phyloP scores from a whole-genome alignment of 2,797 vertebrate species.

The Halcyon badia region DNA sequence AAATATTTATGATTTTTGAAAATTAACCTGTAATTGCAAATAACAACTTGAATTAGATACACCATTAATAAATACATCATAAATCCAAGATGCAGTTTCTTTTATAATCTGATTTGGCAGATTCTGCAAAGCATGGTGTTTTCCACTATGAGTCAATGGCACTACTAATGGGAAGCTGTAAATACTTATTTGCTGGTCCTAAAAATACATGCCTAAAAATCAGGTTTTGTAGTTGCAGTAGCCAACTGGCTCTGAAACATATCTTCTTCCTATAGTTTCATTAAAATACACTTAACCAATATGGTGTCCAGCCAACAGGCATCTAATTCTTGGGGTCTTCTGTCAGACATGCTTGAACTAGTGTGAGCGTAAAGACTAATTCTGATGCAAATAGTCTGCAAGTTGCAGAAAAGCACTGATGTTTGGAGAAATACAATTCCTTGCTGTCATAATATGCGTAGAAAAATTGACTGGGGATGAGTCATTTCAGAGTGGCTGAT shows the following conservation, averaged over 20 bases:
- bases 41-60: neutral
- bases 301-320: neutral
- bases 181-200: neutral
- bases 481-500: neutral
- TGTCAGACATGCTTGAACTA: neutral
- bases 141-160: neutral
- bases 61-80: neutral
- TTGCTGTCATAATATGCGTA: neutral
- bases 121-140: neutral
- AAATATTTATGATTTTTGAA: neutral
- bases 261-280: neutral
- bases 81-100: neutral
- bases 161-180: neutral
- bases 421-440: slow-evolving; percentile 27
- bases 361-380: neutral
- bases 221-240: neutral
- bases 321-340: slow-evolving; percentile 6
- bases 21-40: neutral
- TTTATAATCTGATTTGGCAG: neutral
- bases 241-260: neutral
- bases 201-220: neutral
- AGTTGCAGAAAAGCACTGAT: slow-evolving; percentile 14
- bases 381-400: slow-evolving; percentile 16
- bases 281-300: neutral
- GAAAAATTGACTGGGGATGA: neutral